Evolutionary conservation across 2,113 vertebrate genomes (phyloP), one percentile per base, ranked within the genome.

Genomic region (Thalassoma bifasciatum): DNA sequence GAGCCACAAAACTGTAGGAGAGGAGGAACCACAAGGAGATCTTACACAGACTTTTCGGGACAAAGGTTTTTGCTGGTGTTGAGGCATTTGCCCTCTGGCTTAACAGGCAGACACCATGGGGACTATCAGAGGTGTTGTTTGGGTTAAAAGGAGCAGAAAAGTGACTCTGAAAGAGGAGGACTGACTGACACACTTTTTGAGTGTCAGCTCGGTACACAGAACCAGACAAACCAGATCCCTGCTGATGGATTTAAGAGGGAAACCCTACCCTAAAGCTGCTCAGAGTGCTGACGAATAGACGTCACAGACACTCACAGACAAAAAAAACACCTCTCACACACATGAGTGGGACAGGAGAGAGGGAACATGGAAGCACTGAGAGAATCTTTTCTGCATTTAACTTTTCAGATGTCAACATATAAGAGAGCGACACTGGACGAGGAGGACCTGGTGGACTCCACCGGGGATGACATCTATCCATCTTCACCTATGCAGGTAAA

Each of bases 341-440:
- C n/a, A 6, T 53, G 49, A 42, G 57, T 58, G 70, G n/a, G 38
- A 23, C 61, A 62, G 30, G 52, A 34, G 62, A 24, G 10, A 44
- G 61, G 54, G 9, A 83, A 65, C 72, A 94, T 76, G 95, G 91
- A 95, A 78, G 24, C 73, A 1, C 92, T 96, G 74, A 97, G 95
- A 70, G 88, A 95, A 69, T 93, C 95, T 8, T 75, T 95, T 90
- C 88, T 95, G 66, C 93, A 93, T 88, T 93, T 96, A 91, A 84
- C 93, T 65, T 94, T 92, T 84, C 96, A 99, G 97, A 98, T 98
- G 97, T 98, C 97, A 10, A 89, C 95, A 3, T 99, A 99, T 89
- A 99, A 96, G 84, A 92, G 96, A 64, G 96, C 97, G 0, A 99
- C 97, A 0, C 81, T 98, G 90, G 97, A 99, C 0, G 97, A 99